Conservation (phyloP, 2,113 vertebrate species). For the Saccopteryx leptura region DNA sequence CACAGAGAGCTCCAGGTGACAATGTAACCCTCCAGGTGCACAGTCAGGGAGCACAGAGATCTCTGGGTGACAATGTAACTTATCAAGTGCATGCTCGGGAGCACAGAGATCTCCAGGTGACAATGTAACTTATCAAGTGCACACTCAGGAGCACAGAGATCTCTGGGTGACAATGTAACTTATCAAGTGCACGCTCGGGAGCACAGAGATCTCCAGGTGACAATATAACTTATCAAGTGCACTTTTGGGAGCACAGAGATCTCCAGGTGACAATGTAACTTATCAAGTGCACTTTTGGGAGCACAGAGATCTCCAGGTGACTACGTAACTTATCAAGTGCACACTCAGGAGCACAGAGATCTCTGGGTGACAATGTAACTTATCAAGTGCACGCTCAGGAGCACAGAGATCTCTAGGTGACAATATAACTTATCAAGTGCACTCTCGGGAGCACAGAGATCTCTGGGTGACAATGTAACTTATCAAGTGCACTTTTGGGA, state of each 20-base stretch:
- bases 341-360: accelerated
- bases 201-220: accelerated
- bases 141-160: accelerated
- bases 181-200: accelerated
- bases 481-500: accelerated
- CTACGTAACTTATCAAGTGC: accelerated
- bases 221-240: accelerated
- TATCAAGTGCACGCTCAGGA: accelerated
- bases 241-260: accelerated
- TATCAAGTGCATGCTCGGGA: accelerated
- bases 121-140: accelerated
- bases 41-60: accelerated
- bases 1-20: accelerated
- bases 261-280: accelerated
- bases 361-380: accelerated
- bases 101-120: accelerated
- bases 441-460: accelerated
- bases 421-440: accelerated
- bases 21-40: accelerated
- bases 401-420: accelerated
- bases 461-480: accelerated
- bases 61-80: accelerated
- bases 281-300: accelerated
- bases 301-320: accelerated
- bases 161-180: accelerated